Conservation (phyloP, 2,888 invertebrate genomes). For the Creontiades dilutus region DNA sequence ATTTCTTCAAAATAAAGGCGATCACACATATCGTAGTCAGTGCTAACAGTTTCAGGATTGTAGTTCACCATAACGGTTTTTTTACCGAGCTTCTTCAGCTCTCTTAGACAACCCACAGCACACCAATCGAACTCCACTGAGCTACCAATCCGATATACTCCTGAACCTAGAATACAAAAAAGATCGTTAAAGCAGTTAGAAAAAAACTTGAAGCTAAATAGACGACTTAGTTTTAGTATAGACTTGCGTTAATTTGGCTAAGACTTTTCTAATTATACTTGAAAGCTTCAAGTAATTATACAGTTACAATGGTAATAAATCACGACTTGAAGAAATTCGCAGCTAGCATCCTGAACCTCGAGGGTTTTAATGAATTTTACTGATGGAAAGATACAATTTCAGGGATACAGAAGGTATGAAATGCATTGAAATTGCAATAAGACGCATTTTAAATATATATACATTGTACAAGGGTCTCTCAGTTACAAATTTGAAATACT, state of each 20-base stretch:
- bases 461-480: no score
- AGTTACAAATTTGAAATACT: no score
- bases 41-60: constrained; percentile 99
- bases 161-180: constrained; percentile 82
- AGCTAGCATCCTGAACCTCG: not conserved
- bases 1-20: constrained; percentile 99
- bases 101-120: constrained; percentile 96
- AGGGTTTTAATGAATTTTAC: not conserved
- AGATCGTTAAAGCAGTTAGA: constrained; percentile 26
- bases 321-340: no score
- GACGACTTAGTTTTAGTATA: no score
- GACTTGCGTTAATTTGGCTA: no score
- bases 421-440: not conserved
- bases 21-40: constrained; percentile 99
- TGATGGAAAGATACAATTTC: not conserved
- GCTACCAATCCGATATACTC: constrained; percentile 98
- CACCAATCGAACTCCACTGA: constrained; percentile 99
- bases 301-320: no score
- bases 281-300: no score
- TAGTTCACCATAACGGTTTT: constrained; percentile 99
- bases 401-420: not conserved
- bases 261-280: no score
- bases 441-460: no score
- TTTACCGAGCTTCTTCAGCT: constrained; percentile 90
- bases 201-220: no score